Evolutionary conservation across 64 coral and sea anemone genomes (phyloP).

Genomic region (Pocillopora damicornis): DNA sequence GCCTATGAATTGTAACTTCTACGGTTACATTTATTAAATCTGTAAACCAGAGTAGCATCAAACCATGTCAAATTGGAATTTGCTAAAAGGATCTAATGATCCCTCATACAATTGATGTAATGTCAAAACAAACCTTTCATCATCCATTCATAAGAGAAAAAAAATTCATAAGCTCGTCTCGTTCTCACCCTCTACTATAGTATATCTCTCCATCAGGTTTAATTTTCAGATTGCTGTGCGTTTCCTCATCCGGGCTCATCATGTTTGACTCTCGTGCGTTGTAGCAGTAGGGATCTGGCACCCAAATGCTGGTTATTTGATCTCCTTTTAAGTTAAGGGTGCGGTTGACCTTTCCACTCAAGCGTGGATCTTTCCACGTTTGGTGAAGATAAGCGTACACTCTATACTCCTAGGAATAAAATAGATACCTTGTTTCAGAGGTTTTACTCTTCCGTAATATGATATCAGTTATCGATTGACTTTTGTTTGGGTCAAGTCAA

Average conservation of each 20-base stretch:
- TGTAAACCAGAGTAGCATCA: too few relatives aligned
- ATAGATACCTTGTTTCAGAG: not conserved
- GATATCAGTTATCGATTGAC: too few relatives aligned
- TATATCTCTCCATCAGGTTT: conserved; percentile 40
- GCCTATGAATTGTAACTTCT: too few relatives aligned
- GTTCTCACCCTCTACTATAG: conserved; percentile 54
- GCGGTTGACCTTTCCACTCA: conserved; percentile 57
- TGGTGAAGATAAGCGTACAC: conserved; percentile 67
- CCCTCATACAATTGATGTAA: too few relatives aligned
- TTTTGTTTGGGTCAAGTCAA: not conserved
- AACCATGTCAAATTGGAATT: too few relatives aligned
- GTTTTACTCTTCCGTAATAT: not conserved
- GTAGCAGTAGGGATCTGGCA: conserved; percentile 71
- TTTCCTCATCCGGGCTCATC: conserved; percentile 64
- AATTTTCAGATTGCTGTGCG: conserved; percentile 43
- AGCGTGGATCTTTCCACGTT: conserved; percentile 59
- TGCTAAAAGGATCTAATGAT: too few relatives aligned
- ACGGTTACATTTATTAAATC: too few relatives aligned
- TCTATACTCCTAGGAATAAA: conserved; percentile 43
- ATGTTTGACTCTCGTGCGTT: conserved; percentile 82
- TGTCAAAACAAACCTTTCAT: too few relatives aligned
- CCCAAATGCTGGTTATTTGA: conserved; percentile 45
- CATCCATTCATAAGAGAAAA: not conserved
- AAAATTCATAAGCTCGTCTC: not conserved
- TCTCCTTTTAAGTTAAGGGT: conserved; percentile 50